Percentiles rank a stretch among this genome's conserved stretches.
phyloP scores from a whole-genome alignment of 2,888 invertebrate genomes.

The Sminthurinus aureus region DNA sequence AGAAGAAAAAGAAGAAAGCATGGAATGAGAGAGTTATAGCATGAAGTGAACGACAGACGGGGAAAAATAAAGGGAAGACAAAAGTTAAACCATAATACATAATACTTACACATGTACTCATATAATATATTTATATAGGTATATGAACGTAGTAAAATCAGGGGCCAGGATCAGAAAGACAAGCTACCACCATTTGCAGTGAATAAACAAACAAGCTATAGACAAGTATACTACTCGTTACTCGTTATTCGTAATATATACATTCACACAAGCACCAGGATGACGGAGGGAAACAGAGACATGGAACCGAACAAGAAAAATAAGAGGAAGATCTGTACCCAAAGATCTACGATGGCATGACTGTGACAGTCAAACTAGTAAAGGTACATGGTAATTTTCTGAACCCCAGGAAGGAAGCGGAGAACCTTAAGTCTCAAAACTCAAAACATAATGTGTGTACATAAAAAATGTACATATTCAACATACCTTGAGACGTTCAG shows the following conservation, averaged over 20 bases:
- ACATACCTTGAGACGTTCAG: not conserved
- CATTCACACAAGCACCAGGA: not conserved
- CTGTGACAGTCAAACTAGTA: not conserved
- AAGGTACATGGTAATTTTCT: not conserved
- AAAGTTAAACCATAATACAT: not conserved
- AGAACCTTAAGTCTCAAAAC: not conserved
- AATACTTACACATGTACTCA: not conserved
- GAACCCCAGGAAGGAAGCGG: not conserved
- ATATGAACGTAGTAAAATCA: not conserved
- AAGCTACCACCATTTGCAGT: slow-evolving; percentile 3
- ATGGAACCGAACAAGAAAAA: not conserved
- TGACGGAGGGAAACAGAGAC: not conserved
- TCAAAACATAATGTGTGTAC: too few species aligned
- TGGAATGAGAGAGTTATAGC: not conserved
- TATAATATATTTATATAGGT: not conserved
- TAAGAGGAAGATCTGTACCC: not conserved
- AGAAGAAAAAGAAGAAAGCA: not conserved
- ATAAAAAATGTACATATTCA: not conserved
- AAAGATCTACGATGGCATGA: not conserved
- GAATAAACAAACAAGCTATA: slow-evolving; percentile 5
- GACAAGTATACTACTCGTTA: too few species aligned
- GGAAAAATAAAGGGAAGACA: not conserved
- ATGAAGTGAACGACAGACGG: not conserved
- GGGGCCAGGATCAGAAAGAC: not conserved
- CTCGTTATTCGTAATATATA: too few species aligned